Evolutionary conservation across 2,113 vertebrate genomes (phyloP).

Genomic region (Saguinus midas): DNA sequence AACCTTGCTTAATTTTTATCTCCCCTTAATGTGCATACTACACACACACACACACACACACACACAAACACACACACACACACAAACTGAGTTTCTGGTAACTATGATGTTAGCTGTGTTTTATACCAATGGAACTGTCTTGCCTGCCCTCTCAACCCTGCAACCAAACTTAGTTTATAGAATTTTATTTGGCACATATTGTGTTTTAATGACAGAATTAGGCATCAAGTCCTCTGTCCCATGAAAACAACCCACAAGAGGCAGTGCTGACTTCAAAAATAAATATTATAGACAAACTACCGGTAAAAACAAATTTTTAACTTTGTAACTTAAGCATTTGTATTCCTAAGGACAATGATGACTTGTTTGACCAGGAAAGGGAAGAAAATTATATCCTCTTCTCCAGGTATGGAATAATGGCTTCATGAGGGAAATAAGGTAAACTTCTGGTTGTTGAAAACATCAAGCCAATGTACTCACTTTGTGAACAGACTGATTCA

Average conservation of each 20-base stretch:
- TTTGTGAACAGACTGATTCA: neutral
- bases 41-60: too few relatives aligned
- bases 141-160: neutral
- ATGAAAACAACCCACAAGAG: neutral
- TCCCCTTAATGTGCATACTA: too few relatives aligned
- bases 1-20: neutral
- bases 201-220: neutral
- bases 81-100: constrained; percentile 4
- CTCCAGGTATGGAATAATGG: neutral
- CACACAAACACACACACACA: too few relatives aligned
- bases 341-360: neutral
- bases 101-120: neutral
- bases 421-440: neutral
- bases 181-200: neutral
- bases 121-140: neutral
- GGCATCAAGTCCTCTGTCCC: neutral
- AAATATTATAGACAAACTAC: neutral
- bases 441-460: neutral
- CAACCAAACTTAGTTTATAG: neutral
- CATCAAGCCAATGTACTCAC: neutral
- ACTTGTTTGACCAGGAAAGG: neutral
- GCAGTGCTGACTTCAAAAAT: neutral
- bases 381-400: neutral
- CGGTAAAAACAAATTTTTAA: constrained; percentile 1
- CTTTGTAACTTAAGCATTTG: neutral